A percentile compares a stretch with the other conserved stretches of the same genome.
Conservation (phyloP, 2,113 vertebrate genomes). For the Syrmaticus mikado region DNA sequence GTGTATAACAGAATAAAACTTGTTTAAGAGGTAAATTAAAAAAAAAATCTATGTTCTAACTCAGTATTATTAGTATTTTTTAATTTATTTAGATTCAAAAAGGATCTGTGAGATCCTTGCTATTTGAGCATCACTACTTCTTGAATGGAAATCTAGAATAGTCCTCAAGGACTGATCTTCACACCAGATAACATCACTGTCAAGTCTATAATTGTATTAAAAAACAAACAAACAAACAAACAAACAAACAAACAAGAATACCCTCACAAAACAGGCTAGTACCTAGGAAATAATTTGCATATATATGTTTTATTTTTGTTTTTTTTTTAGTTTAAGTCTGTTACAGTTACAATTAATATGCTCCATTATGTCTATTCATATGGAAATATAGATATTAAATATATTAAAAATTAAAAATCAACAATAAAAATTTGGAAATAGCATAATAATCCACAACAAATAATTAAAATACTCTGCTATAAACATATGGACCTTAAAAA, state of each 20-base stretch:
- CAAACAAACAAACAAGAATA: no score
- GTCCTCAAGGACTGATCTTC: neutral
- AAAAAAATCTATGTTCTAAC: neutral
- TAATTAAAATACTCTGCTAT: neutral
- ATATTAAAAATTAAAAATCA: neutral
- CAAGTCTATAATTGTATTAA: neutral
- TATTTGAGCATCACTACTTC: neutral
- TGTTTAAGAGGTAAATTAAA: neutral
- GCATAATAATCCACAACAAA: neutral
- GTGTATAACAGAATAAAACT: neutral
- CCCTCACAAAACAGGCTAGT: neutral
- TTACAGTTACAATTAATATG: neutral
- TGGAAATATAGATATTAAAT: neutral
- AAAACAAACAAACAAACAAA: no score
- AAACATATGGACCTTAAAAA: neutral
- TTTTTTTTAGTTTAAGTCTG: neutral
- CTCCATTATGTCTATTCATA: neutral
- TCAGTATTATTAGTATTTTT: neutral
- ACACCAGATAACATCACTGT: neutral
- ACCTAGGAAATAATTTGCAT: neutral
- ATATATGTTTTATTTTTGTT: no score
- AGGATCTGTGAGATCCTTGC: rapidly evolving
- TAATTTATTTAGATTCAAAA: neutral
- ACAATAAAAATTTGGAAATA: neutral
- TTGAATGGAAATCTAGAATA: neutral